Evolutionary conservation across 1,140 invertebrate genomes (phyloP).

Genomic region (Caenorhabditis latens): DNA sequence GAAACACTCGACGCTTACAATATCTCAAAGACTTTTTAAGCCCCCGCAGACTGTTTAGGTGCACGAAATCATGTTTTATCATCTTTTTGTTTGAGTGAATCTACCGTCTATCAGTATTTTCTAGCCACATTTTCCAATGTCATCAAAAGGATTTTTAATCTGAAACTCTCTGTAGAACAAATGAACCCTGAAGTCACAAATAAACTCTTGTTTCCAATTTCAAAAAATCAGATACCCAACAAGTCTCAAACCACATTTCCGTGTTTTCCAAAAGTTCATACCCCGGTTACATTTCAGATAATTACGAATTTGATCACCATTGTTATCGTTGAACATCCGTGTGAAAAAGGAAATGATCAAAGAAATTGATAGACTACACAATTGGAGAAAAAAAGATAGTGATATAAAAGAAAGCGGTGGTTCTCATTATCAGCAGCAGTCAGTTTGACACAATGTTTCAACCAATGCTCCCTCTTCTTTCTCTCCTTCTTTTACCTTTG

Average conservation of each 20-base stretch:
- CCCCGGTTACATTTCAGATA: not conserved
- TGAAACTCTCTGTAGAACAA: no score
- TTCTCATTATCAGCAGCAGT: conserved; percentile 45
- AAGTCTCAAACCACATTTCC: not conserved
- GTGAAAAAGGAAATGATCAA: conserved; percentile 15
- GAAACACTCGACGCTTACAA: no score
- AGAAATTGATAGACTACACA: conserved; percentile 42
- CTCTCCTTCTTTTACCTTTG: not conserved
- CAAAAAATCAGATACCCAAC: no score
- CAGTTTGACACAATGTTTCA: conserved; percentile 27
- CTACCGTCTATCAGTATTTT: no score
- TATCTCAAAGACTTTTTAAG: no score
- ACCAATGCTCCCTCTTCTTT: conserved; percentile 1
- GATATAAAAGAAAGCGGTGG: conserved; percentile 12
- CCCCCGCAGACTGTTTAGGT: no score
- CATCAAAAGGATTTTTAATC: no score
- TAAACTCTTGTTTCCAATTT: no score
- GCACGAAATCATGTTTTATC: no score
- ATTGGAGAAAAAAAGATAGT: not conserved
- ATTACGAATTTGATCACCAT: not conserved
- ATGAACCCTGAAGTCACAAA: no score
- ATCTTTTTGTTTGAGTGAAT: no score
- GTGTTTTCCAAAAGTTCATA: not conserved
- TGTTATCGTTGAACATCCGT: conserved; percentile 30
- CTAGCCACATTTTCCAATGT: no score